Conservation (phyloP, 2,797 vertebrate species). For the Harpagifer antarcticus region DNA sequence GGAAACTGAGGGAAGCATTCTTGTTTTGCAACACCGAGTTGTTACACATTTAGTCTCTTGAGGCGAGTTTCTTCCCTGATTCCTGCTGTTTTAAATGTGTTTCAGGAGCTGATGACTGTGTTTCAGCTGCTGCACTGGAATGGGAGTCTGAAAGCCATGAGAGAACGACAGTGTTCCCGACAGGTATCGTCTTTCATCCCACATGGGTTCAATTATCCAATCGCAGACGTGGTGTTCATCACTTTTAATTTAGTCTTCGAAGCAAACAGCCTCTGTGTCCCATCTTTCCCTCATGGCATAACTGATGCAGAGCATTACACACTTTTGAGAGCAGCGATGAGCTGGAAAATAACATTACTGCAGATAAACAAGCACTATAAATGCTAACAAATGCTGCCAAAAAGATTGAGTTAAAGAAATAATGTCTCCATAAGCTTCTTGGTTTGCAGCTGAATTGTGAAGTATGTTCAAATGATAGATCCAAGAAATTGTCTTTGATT, state of each 20-base stretch:
- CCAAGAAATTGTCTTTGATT: background rate
- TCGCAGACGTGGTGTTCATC: slow-evolving; percentile 6
- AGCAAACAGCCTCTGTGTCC: background rate
- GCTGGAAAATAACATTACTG: slow-evolving; percentile 8
- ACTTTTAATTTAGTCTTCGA: slow-evolving; percentile 11
- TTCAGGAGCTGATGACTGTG: slow-evolving; percentile 97
- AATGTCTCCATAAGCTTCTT: background rate
- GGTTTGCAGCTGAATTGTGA: background rate
- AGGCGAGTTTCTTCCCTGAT: slow-evolving; percentile 4
- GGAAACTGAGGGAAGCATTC: background rate
- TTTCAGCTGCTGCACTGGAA: slow-evolving; percentile 99
- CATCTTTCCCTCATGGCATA: background rate
- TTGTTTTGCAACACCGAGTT: background rate
- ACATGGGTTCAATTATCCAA: slow-evolving; percentile 27
- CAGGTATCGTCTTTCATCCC: slow-evolving; percentile 84
- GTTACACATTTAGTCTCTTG: background rate
- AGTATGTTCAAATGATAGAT: background rate
- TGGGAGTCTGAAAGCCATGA: slow-evolving; percentile 98
- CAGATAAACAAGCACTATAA: background rate
- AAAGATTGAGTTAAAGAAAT: background rate
- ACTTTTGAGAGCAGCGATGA: background rate
- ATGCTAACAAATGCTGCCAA: background rate
- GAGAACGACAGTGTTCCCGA: slow-evolving; percentile 96
- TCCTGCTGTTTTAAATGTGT: slow-evolving; percentile 14
- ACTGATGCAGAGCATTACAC: background rate